A percentile compares a stretch with the other conserved stretches of the same genome.
phyloP scores from a whole-genome alignment of 2,888 invertebrate species.

The Himalopsyche japonica region DNA sequence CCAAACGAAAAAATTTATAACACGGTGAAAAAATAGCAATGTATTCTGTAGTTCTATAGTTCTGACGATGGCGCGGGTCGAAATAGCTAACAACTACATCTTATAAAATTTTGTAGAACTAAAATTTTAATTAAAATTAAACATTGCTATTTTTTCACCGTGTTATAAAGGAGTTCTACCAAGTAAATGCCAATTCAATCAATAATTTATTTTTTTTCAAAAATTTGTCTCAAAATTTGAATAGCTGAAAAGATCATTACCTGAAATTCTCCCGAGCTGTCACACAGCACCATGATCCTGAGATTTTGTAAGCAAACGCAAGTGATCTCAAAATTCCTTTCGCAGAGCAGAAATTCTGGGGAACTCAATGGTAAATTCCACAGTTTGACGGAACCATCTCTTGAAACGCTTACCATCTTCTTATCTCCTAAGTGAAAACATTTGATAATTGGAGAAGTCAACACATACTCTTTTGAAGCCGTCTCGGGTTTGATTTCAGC shows the following conservation, averaged over 20 bases:
- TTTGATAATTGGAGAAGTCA: slow-evolving; percentile 48
- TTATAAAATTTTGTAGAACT: too few species aligned
- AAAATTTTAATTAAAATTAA: too few species aligned
- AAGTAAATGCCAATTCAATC: too few species aligned
- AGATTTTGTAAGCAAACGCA: slow-evolving; percentile 50
- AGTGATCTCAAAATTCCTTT: slow-evolving; percentile 47
- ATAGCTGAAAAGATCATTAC: slow-evolving; percentile 42
- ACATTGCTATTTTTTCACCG: too few species aligned
- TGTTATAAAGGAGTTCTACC: too few species aligned
- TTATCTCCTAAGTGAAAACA: slow-evolving; percentile 50
- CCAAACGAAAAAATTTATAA: too few species aligned
- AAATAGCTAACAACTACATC: too few species aligned
- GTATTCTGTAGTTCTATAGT: too few species aligned
- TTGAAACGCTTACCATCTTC: slow-evolving; percentile 52
- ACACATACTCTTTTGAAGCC: slow-evolving; percentile 16
- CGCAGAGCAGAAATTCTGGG: slow-evolving; percentile 48
- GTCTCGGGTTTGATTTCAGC: slow-evolving; percentile 48
- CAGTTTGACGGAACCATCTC: slow-evolving; percentile 52
- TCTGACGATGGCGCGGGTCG: too few species aligned
- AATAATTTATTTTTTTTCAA: too few species aligned
- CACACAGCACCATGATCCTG: slow-evolving; percentile 52
- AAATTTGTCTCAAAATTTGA: too few species aligned
- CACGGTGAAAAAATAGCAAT: too few species aligned
- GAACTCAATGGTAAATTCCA: slow-evolving; percentile 50
- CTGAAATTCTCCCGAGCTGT: slow-evolving; percentile 51